Base-by-base conservation (phyloP, 2,797 vertebrate species). In the Phoebastria nigripes region DNA sequence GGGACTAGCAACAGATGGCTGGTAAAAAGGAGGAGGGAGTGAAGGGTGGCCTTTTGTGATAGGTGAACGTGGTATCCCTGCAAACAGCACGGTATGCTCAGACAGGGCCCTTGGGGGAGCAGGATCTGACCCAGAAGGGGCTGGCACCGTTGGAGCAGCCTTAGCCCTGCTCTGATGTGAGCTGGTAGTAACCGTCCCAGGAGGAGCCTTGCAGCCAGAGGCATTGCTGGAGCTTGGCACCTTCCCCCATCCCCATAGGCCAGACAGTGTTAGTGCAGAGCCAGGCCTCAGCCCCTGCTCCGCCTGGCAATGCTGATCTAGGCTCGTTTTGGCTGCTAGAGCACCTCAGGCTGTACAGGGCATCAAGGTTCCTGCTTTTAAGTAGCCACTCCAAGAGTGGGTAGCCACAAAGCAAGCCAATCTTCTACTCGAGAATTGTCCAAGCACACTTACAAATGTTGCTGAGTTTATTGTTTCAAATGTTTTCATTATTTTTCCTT, bases 1-100 rank as follows among this genome's bases (percentile, higher is more conserved):
- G n/a, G 83, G 33, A 84, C 69, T 18, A 84, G 70, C 88, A 95
- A 56, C 90, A 92, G 86, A 93, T 80, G 88, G 90, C 69, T 82
- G 44, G 24, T 67, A 5, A 51, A 83, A 73, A 89, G 70, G 66
- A 81, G 63, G 81, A 62, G 83, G 62, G 41, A 93, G 35, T 4
- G 35, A 82, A 51, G 37, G 69, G 52, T 56, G 73, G 33, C 44
- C 31, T 81, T 90, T 39, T 29, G 59, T 31, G n/a, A 15, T 1
- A 31, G 41, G 58, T 51, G 65, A 47, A 20, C 0, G 8, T 21
- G 44, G 41, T 54, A 19, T 46, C n/a, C 66, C 76, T 72, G 80
- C 69, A 69, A 39, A 59, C 33, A 80, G 61, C 52, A 44, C 0
- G 7, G 56, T 46, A 5, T 39, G 65, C 61, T 77, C 44, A 49